Conservation (phyloP, 23 tunicate species). For the Phallusia fumigata region DNA sequence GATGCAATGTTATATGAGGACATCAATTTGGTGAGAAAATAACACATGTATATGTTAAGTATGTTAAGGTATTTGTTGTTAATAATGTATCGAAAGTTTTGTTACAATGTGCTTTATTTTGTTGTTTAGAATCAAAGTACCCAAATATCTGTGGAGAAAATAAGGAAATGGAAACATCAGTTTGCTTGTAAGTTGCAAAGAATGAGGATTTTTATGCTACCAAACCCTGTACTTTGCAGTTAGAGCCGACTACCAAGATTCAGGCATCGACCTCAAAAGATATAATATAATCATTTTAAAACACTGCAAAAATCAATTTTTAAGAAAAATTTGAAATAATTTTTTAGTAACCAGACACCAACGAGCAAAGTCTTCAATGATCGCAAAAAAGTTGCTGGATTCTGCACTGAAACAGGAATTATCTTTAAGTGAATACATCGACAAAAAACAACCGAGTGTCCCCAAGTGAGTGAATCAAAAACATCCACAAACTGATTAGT, state of each 20-base stretch:
- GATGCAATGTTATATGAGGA: not conserved
- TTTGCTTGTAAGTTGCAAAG: not conserved
- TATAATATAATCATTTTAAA: too few relatives aligned
- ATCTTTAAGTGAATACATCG: conserved; percentile 45
- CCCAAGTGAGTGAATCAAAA: conserved; percentile 56
- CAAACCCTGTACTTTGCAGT: too few relatives aligned
- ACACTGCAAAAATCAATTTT: too few relatives aligned
- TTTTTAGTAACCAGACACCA: conserved; percentile 62
- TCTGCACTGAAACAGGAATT: conserved; percentile 37
- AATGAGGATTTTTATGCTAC: too few relatives aligned
- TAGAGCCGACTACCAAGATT: too few relatives aligned
- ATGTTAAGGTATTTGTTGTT: not conserved
- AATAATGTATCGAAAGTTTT: not conserved
- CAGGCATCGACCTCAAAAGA: too few relatives aligned
- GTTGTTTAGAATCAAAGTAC: conserved; percentile 25
- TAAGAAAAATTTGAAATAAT: not conserved
- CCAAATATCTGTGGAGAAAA: conserved; percentile 20
- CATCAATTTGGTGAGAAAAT: not conserved
- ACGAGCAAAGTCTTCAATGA: conserved; percentile 45
- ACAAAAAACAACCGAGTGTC: conserved; percentile 38
- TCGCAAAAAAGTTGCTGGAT: conserved; percentile 46
- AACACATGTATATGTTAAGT: conserved; percentile 8
- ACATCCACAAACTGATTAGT: too few relatives aligned
- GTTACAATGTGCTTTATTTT: not conserved
- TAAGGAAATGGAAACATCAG: conserved; percentile 15